A percentile compares a stretch with the other conserved stretches of the same genome.
Evolutionary conservation across 2,797 vertebrate genomes (phyloP).

Genomic region (Trichosurus vulpecula): DNA sequence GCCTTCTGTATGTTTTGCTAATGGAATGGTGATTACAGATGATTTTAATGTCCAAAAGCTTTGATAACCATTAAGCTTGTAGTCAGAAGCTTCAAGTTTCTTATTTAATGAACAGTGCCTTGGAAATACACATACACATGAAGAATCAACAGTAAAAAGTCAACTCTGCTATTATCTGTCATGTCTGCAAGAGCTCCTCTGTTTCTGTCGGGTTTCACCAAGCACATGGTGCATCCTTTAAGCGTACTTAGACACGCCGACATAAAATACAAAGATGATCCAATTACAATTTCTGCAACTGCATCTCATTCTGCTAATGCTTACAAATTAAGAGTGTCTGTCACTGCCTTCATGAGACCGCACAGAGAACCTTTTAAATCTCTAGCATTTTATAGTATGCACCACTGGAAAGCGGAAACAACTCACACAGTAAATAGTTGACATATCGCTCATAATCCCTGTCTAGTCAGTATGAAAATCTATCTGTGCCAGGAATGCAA

Average conservation of each 20-base stretch:
- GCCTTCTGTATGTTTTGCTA: slow-evolving; percentile 67
- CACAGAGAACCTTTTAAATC: slow-evolving; percentile 69
- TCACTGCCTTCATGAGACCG: slow-evolving; percentile 64
- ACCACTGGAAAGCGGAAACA: slow-evolving; percentile 67
- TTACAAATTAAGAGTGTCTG: slow-evolving; percentile 82
- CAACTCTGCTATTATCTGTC: slow-evolving; percentile 75
- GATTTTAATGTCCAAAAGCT: slow-evolving; percentile 74
- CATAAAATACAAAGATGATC: slow-evolving; percentile 82
- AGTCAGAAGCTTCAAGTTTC: slow-evolving; percentile 62
- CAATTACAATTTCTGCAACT: slow-evolving; percentile 78
- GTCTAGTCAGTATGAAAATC: slow-evolving; percentile 76
- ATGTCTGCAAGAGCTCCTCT: slow-evolving; percentile 51
- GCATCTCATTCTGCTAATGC: slow-evolving; percentile 82
- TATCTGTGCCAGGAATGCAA: slow-evolving; percentile 32
- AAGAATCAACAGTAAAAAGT: slow-evolving; percentile 61
- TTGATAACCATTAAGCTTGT: slow-evolving; percentile 73
- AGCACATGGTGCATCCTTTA: slow-evolving; percentile 65
- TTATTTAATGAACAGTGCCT: slow-evolving; percentile 72
- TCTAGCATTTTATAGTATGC: slow-evolving; percentile 68
- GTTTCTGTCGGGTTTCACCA: slow-evolving; percentile 65
- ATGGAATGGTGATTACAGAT: slow-evolving; percentile 75
- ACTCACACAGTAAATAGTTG: slow-evolving; percentile 61
- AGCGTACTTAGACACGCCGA: slow-evolving; percentile 69
- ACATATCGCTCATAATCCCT: slow-evolving; percentile 67
- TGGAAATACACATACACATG: slow-evolving; percentile 13